Evolutionary conservation across 1,140 invertebrate species (phyloP).

Genomic region (Orchesella cincta): DNA sequence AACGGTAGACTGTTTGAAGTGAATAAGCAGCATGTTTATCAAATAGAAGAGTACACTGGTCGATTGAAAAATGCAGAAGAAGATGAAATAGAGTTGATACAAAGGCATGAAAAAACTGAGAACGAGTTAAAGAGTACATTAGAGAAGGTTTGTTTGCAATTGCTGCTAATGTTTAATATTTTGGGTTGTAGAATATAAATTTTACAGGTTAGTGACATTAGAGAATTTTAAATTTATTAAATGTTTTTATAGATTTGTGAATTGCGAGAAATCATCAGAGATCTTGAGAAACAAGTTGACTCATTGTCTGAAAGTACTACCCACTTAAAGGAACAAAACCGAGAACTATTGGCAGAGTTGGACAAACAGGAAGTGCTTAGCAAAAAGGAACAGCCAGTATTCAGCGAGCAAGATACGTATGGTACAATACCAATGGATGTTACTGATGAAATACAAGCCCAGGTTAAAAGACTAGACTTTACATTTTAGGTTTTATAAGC

Average conservation of each 20-base stretch:
- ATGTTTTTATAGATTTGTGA: conserved; percentile 61
- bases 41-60: conserved; percentile 68
- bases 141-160: too few relatives aligned
- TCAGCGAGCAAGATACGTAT: conserved; percentile 28
- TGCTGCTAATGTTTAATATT: too few relatives aligned
- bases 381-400: conserved; percentile 55
- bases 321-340: conserved; percentile 60
- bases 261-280: conserved; percentile 72
- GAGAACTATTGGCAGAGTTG: conserved; percentile 62
- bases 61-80: conserved; percentile 64
- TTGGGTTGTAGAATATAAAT: background rate
- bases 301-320: conserved; percentile 61
- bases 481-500: too few relatives aligned
- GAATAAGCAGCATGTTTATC: conserved; percentile 60
- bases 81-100: conserved; percentile 59
- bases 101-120: conserved; percentile 55
- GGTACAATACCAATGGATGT: conserved; percentile 30
- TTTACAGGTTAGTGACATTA: background rate
- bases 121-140: conserved; percentile 68
- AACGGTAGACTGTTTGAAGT: conserved; percentile 68
- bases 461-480: conserved; percentile 10
- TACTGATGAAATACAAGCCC: conserved; percentile 43
- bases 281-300: conserved; percentile 72
- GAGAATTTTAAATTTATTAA: too few relatives aligned
- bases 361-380: conserved; percentile 60